Base-by-base conservation (phyloP, 2,888 invertebrate genomes). In the Yponomeuta malinellus region DNA sequence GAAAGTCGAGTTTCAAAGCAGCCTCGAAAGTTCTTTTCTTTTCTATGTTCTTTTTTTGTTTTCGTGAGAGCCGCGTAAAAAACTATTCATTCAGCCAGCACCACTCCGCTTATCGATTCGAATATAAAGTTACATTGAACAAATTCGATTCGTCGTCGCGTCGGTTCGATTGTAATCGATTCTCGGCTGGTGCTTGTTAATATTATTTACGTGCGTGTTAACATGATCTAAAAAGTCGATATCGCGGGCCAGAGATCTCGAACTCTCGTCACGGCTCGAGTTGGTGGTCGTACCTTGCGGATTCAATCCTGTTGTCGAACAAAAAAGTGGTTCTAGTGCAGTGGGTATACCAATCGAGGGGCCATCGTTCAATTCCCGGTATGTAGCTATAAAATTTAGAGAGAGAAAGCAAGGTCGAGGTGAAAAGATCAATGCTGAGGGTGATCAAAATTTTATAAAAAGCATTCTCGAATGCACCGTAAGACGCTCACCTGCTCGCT, bases 111-210 rank as follows among this genome's bases (percentile, higher is more conserved):
- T 70, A 70, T 67, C 69, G 23, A 59, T 71, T 73, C 59, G 59
- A 71, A 73, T 71, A 73, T 73, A 72, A 71, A 71, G 70, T 73
- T 73, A 71, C 74, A 73, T 71, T 68, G 70, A 70, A 69, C 72
- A 71, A 69, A 68, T 73, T 72, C 72, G 72, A 74, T 66, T 67
- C 72, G 70, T 71, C 72, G 71, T 73, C 43, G 43, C 72, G 71
- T 73, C 43, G 43, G 43, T 73, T 74, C 76, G 81, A 81, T 82
- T 78, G 79, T 79, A 77, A 83, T 83, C 83, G 79, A 79, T 79
- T 78, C 79, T 73, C 79, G 76, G 75, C 76, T 77, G 75, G 75
- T 76, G 75, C 76, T 78, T 78, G 77, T 78, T 77, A 77, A 73
- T 74, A 74, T 74, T 74, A 75, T 74, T 71, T 73, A 70, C 71